Evolutionary conservation across 1,140 invertebrate genomes (phyloP).

Genomic region (Antheraea pernyi): DNA sequence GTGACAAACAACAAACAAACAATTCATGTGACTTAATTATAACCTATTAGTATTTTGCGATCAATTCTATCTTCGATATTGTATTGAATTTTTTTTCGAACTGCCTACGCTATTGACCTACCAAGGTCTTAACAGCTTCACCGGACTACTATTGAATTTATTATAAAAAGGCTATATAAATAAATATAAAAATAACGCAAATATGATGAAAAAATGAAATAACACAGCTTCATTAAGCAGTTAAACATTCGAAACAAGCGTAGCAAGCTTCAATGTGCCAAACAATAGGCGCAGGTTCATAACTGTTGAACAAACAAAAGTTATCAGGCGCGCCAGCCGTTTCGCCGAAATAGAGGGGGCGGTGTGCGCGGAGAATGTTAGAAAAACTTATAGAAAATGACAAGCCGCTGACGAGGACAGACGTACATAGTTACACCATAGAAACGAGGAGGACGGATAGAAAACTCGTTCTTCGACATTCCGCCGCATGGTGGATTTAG

Average conservation of each 20-base stretch:
- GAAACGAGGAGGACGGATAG: constrained; percentile 65
- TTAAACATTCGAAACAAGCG: constrained; percentile 60
- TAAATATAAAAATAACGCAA: no score
- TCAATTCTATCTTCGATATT: no score
- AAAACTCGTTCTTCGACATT: constrained; percentile 75
- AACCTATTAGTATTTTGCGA: no score
- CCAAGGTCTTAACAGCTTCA: no score
- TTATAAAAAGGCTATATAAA: no score
- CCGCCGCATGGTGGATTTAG: constrained; percentile 76
- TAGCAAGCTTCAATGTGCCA: constrained; percentile 68
- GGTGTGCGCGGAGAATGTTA: constrained; percentile 68
- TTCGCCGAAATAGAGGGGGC: constrained; percentile 69
- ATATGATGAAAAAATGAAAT: constrained; percentile 20
- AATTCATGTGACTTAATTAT: no score
- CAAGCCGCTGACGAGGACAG: constrained; percentile 71
- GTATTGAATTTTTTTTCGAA: no score
- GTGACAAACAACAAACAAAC: no score
- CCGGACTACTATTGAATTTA: no score
- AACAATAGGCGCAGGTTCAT: constrained; percentile 70
- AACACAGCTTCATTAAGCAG: constrained; percentile 61
- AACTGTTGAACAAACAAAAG: constrained; percentile 72
- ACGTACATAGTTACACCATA: constrained; percentile 46
- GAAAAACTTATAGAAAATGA: constrained; percentile 79
- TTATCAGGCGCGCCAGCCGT: constrained; percentile 63
- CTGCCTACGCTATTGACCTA: no score